Conservation (phyloP, 2,113 vertebrate species). For the Ovis canadensis region DNA sequence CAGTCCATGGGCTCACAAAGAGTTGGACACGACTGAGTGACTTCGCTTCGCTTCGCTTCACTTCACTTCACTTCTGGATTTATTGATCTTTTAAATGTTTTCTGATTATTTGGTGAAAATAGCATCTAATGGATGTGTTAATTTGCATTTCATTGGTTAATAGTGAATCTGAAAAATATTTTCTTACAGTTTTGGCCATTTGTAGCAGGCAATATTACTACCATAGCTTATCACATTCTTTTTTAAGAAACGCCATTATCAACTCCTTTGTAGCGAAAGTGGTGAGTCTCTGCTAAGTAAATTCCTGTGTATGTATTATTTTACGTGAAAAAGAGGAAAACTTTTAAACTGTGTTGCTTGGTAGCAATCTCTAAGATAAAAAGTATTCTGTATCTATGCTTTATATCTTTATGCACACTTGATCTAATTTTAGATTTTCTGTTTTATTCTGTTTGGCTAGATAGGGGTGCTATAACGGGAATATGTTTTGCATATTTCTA, state of each 20-base stretch:
- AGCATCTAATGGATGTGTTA: background rate
- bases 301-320: background rate
- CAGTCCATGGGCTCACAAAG: too few species aligned
- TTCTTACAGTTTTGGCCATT: background rate
- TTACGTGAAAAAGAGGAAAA: background rate
- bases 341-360: background rate
- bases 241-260: background rate
- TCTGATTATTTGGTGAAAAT: background rate
- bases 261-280: background rate
- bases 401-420: background rate
- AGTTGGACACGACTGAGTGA: too few species aligned
- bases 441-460: background rate
- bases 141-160: background rate
- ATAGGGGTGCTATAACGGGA: background rate
- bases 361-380: background rate
- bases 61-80: background rate
- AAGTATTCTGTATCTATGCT: background rate
- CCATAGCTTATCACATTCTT: background rate
- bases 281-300: background rate
- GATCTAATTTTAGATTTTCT: background rate
- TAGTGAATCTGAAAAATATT: background rate
- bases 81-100: background rate
- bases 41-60: too few species aligned
- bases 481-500: background rate
- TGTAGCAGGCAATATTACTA: background rate